Evolutionary conservation across 2,888 invertebrate species (phyloP).

Genomic region (Macroteleia sp.): DNA sequence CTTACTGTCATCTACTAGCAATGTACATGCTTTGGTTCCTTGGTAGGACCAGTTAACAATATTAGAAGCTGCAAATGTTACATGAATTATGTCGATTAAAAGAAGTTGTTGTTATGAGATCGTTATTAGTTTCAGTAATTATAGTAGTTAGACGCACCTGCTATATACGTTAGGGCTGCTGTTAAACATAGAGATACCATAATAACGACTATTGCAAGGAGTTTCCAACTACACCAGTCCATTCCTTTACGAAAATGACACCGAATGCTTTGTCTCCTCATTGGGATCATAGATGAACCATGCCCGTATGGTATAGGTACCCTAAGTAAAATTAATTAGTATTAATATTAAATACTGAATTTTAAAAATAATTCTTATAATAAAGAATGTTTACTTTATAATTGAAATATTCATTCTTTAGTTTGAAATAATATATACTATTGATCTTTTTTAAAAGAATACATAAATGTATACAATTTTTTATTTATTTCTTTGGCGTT

Average conservation of each 20-base stretch:
- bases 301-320: constrained; percentile 82
- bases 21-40: constrained; percentile 92
- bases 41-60: constrained; percentile 94
- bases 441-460: too few relatives aligned
- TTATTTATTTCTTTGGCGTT: too few relatives aligned
- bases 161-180: constrained; percentile 93
- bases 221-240: constrained; percentile 96
- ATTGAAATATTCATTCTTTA: too few relatives aligned
- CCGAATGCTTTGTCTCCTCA: constrained; percentile 86
- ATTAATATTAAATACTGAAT: too few relatives aligned
- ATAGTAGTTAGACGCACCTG: constrained; percentile 86
- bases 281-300: constrained; percentile 82
- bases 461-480: too few relatives aligned
- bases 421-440: too few relatives aligned
- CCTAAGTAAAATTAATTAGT: constrained; percentile 70
- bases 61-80: constrained; percentile 88
- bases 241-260: constrained; percentile 95
- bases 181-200: constrained; percentile 92
- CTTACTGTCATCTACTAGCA: constrained; percentile 91
- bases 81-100: constrained; percentile 45
- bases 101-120: not conserved
- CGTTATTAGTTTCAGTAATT: constrained; percentile 13
- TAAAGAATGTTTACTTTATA: too few relatives aligned
- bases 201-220: constrained; percentile 94
- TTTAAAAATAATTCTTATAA: too few relatives aligned